Evolutionary conservation across 35 echinoderm and acorn worm species (phyloP), one percentile per base, ranked within the genome.

Genomic region (Eucidaris tribuloides): DNA sequence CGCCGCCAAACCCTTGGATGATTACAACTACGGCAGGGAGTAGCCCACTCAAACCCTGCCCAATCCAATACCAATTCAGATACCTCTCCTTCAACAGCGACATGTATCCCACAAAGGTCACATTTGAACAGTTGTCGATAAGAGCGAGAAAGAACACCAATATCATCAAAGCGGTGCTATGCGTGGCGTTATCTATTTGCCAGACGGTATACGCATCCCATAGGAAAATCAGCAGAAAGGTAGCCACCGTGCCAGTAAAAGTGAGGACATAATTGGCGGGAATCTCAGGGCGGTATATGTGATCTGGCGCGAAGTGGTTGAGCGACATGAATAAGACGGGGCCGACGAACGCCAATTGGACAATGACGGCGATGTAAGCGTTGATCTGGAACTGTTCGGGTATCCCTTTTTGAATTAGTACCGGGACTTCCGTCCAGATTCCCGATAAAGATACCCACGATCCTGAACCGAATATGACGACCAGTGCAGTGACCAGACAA

Each of bases 31-130:
- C 20, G 0, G 32, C 42, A 22, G 80, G 80, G 7, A 60, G 2
- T 13, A 82, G 25, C 13, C 33, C 27, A 39, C 80, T 41, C 25
- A 63, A 0, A n/a, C 80, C 80, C 62, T 82, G 31, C 20, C 80
- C 80, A 5, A 82, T 63, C 31, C 15, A 82, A 42, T 65, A 82
- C 48, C 50, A 57, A 22, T 57, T 82, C 54, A 82, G 13, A 20
- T 65, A 58, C 31, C 54, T 61, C 30, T 36, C 17, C 34, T 57
- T 36, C 5, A 59, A 33, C 7, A 82, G 46, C 18, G 80, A 82
- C 80, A 82, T 82, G 80, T 36, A 82, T 18, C 50, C 80, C 0
- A 82, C 32, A 30, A 82, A 82, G 1, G 80, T 60, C 17, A 82
- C 80, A 25, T 37, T 60, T 27, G 80, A 82, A 5, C 52, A 39